These are phyloP conservation scores for Pseudochirops corinnae DNA, from an alignment of 2,797 vertebrate genomes.

Conservation along the genomic window DNA sequence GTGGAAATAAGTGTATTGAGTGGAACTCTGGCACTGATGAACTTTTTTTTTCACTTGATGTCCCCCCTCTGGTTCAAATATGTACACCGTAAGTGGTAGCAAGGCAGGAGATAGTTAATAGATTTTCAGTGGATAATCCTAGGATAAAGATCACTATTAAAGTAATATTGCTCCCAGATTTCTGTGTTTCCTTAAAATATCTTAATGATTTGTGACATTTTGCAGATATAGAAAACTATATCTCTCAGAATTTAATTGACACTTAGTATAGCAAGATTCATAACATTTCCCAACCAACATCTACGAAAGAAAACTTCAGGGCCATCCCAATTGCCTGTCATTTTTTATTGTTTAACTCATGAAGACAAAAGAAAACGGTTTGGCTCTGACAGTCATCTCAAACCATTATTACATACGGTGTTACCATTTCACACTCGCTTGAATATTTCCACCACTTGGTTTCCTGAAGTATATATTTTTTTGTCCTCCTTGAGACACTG, in stretches of 20 bases:
- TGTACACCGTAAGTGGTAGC: conserved; percentile 64
- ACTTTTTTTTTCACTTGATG: conserved; percentile 68
- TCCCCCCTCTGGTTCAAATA: conserved; percentile 61
- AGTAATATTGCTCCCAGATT: conserved; percentile 40
- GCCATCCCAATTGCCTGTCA: conserved; percentile 42
- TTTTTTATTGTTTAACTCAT: conserved; percentile 35
- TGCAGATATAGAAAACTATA: conserved; percentile 35
- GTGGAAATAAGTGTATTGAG: conserved; percentile 83
- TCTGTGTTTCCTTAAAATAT: conserved; percentile 64
- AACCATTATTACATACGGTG: conserved; percentile 37
- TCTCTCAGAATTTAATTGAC: conserved; percentile 66
- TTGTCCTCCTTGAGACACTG: conserved; percentile 7
- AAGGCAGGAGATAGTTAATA: conserved; percentile 67
- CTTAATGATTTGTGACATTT: conserved; percentile 55
- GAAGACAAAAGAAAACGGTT: conserved; percentile 15
- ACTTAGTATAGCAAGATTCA: conserved; percentile 53
- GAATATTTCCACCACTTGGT: conserved; percentile 63
- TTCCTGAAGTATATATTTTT: conserved; percentile 48
- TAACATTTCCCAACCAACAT: conserved; percentile 48
- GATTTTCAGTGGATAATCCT: conserved; percentile 61
- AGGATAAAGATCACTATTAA: conserved; percentile 55
- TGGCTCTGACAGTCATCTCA: conserved; percentile 55
- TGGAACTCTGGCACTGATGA: conserved; percentile 43
- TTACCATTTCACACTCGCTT: conserved; percentile 71
- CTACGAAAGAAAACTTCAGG: conserved; percentile 38